These are phyloP conservation scores for Ennomos erosarius DNA, from an alignment of 2,888 invertebrate species.

Conservation along the genomic window DNA sequence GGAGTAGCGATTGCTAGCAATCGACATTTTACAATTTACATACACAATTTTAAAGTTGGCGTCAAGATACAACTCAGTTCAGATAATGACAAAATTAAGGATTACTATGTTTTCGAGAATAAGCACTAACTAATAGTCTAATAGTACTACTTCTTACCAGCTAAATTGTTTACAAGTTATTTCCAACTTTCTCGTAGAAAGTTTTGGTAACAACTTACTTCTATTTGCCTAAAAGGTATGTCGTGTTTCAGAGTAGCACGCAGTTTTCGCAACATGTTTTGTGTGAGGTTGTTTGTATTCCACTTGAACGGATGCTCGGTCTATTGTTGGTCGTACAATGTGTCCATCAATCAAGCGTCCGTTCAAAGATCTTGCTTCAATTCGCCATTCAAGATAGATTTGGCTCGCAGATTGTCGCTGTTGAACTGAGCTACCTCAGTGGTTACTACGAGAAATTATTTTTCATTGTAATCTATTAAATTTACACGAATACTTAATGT, in stretches of 20 bases:
- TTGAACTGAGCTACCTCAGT: background rate
- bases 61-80: too few relatives aligned
- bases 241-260: constrained; percentile 42
- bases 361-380: constrained; percentile 36
- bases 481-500: too few relatives aligned
- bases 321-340: constrained; percentile 65
- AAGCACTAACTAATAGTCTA: background rate
- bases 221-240: constrained; percentile 50
- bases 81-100: background rate
- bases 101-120: constrained; percentile 1
- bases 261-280: constrained; percentile 35
- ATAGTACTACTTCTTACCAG: too few relatives aligned
- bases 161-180: constrained; percentile 6
- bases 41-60: too few relatives aligned
- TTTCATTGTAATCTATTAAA: too few relatives aligned
- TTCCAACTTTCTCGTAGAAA: constrained; percentile 13
- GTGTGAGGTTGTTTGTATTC: constrained; percentile 25
- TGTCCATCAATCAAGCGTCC: constrained; percentile 54
- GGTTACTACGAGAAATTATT: background rate
- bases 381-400: constrained; percentile 35
- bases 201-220: constrained; percentile 8
- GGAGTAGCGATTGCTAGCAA: too few relatives aligned
- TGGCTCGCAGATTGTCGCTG: constrained; percentile 6
- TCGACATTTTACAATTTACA: too few relatives aligned
- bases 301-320: constrained; percentile 47